Base-by-base conservation (phyloP, 2,888 invertebrate species). In the Rotaria macrura region DNA sequence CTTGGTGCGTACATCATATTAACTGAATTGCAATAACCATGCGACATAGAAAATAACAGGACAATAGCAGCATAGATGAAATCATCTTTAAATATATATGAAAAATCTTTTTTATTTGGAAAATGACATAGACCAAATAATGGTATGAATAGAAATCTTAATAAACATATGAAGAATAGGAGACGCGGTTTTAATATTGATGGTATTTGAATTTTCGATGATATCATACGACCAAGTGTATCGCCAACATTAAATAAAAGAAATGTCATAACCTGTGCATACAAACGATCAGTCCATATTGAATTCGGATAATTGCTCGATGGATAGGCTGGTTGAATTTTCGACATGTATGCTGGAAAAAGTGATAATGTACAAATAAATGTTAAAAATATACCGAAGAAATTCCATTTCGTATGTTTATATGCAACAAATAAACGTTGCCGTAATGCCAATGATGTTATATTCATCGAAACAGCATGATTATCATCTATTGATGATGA, bases 181-280 rank as follows among this genome's bases (percentile, higher is more conserved):
- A 43, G 38, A 25, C n/a, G 38, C 7, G 38, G 10, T 25, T 43
- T 2, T 23, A 79, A 43, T 43, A 79, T 10, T 25, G 74, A 79
- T 79, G 74, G 74, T 10, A 43, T 25, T 40, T 79, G 74, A 43
- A 79, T 40, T 79, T 79, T 79, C 2, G 43, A 25, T 79, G 74
- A 79, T 79, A 79, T 43, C 23, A 79, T 79, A 23, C 74, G 74
- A 25, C 74, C 74, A 25, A 79, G 74, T 79, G 74, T 43, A 79
- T 79, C 74, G 38, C 74, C 74, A 7, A 79, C 43, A 43, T 79
- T 79, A n/a, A 79, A 79, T 40, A 79, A 43, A 2, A 79, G 40
- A 40, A 79, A 79, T 79, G 74, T 79, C 74, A 79, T 43, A 2
- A 79, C 74, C 43, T 79, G 74, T 25, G 74, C 23, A 79, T 79